Evolutionary conservation across 2,888 invertebrate species (phyloP).

Genomic region (Lamellibrachia satsuma): DNA sequence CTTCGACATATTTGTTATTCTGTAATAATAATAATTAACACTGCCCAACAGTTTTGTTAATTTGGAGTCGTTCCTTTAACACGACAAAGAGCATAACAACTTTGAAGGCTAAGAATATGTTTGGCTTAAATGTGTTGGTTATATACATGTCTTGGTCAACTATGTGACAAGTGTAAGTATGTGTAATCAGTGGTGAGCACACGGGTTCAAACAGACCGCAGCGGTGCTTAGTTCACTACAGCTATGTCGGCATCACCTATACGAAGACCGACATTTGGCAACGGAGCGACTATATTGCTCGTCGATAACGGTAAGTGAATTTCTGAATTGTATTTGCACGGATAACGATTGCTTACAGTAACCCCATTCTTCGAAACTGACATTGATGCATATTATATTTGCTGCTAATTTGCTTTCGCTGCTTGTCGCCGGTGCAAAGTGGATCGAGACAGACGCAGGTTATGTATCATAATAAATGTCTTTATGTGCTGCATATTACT

Average conservation of each 20-base stretch:
- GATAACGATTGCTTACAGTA: slow-evolving; percentile 3
- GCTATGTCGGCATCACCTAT: not conserved
- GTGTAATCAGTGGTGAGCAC: too few relatives aligned
- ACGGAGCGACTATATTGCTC: not conserved
- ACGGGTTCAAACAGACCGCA: not conserved
- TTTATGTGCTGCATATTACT: not conserved
- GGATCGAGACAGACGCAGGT: not conserved
- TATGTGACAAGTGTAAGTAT: too few relatives aligned
- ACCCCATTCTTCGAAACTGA: not conserved
- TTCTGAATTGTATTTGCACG: not conserved
- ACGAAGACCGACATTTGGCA: not conserved
- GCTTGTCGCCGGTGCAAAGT: not conserved
- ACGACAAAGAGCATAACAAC: too few relatives aligned
- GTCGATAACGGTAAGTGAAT: slow-evolving; percentile 4
- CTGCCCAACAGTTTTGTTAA: too few relatives aligned
- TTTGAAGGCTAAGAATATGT: too few relatives aligned
- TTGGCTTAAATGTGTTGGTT: too few relatives aligned
- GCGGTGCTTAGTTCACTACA: not conserved
- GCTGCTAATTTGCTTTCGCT: not conserved
- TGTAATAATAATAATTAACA: too few relatives aligned
- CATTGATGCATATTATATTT: slow-evolving; percentile 17
- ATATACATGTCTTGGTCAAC: not conserved
- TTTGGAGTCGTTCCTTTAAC: too few relatives aligned
- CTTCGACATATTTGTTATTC: too few relatives aligned
- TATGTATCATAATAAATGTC: not conserved